Evolutionary conservation across 1,140 invertebrate species (phyloP).

Genomic region (Oscheius sp.): DNA sequence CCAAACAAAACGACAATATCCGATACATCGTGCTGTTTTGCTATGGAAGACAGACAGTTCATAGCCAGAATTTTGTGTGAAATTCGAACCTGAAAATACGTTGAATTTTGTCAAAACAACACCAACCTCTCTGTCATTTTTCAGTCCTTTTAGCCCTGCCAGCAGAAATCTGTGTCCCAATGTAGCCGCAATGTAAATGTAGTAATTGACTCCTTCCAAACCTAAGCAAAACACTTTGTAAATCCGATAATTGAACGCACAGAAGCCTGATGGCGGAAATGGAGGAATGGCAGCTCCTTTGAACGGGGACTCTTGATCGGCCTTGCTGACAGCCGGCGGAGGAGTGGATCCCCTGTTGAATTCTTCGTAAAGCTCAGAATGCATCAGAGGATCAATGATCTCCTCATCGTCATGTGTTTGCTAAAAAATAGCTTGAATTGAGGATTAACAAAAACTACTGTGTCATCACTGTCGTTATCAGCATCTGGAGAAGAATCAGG

Average conservation of each 20-base stretch:
- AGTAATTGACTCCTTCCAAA: background rate
- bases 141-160: conserved; percentile 12
- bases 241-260: background rate
- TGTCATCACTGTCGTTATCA: background rate
- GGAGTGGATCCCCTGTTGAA: background rate
- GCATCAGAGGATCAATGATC: conserved; percentile 2
- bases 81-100: background rate
- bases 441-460: background rate
- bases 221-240: background rate
- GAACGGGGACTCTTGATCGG: background rate
- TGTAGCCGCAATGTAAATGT: conserved; percentile 2
- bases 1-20: background rate
- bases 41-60: conserved; percentile 4
- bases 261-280: background rate
- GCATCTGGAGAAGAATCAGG: background rate
- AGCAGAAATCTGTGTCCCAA: background rate
- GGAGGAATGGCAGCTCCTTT: background rate
- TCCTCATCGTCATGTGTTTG: conserved; percentile 4
- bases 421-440: background rate
- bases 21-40: background rate
- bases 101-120: background rate
- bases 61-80: conserved; percentile 4
- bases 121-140: conserved; percentile 11
- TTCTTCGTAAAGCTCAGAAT: conserved; percentile 13
- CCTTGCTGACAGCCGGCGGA: background rate